phyloP scores from a whole-genome alignment of 1,140 invertebrate genomes.

The Calosoma granatense region DNA sequence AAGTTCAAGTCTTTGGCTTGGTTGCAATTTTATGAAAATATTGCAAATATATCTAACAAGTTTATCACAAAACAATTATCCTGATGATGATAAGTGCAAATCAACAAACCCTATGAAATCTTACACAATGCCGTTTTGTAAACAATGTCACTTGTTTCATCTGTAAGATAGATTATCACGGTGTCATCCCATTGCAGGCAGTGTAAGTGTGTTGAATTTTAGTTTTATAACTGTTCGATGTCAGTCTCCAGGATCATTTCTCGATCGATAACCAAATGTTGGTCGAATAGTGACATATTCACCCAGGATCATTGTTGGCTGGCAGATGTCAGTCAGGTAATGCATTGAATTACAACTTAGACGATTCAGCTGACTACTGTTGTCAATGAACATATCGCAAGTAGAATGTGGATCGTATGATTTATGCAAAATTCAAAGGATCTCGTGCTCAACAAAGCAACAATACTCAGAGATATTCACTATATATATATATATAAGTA shows the following conservation, averaged over 20 bases:
- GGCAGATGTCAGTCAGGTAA: neutral
- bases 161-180: no score
- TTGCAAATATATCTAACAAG: neutral
- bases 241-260: conserved; percentile 2
- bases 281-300: neutral
- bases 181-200: neutral
- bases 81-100: neutral
- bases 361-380: neutral
- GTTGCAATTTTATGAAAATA: no score
- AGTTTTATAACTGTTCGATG: neutral
- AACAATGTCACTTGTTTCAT: no score
- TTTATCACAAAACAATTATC: neutral
- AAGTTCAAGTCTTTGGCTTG: neutral
- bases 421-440: neutral
- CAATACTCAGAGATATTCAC: no score
- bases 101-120: neutral
- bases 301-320: neutral
- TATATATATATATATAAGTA: no score
- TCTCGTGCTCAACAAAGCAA: no score
- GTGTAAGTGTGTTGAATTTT: neutral
- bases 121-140: no score
- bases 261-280: neutral
- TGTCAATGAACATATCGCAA: neutral
- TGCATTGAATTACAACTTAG: neutral
- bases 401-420: neutral